phyloP scores from a whole-genome alignment of 2,113 vertebrate species.

The Anolis carolinensis region DNA sequence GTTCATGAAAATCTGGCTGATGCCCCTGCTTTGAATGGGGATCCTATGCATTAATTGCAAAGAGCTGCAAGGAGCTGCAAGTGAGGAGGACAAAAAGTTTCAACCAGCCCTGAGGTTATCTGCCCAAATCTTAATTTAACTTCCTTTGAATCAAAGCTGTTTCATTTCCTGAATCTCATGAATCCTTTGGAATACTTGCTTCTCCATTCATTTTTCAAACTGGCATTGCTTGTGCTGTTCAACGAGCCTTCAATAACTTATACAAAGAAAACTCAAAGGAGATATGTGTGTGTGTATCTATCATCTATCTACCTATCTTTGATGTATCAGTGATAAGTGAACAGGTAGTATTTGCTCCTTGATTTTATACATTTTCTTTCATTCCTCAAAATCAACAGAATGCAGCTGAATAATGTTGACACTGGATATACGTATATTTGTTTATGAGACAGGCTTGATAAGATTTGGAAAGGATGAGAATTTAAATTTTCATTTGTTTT shows the following conservation, averaged over 20 bases:
- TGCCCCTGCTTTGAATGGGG: no score
- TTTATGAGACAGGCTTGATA: conserved; percentile 28
- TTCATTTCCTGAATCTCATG: background rate
- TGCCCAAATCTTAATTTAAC: background rate
- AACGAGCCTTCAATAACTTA: background rate
- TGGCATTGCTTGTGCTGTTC: background rate
- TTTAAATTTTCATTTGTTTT: no score
- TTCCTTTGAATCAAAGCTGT: background rate
- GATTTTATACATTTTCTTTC: conserved; percentile 41
- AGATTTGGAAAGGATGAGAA: background rate
- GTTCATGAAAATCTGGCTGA: background rate
- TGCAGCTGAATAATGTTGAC: conserved; percentile 11
- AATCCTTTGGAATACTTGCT: background rate
- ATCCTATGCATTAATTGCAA: background rate
- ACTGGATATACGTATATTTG: conserved; percentile 7
- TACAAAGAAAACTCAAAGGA: conserved; percentile 44
- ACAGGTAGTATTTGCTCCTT: conserved; percentile 32
- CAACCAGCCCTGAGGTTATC: no score
- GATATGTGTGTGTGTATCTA: background rate
- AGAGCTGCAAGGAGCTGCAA: no score
- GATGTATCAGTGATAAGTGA: conserved; percentile 23
- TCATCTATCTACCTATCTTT: background rate
- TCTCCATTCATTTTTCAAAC: background rate
- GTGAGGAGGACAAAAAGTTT: no score
- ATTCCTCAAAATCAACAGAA: conserved; percentile 37